Conservation (phyloP, 2,888 invertebrate species). For the Phortica okadai region DNA sequence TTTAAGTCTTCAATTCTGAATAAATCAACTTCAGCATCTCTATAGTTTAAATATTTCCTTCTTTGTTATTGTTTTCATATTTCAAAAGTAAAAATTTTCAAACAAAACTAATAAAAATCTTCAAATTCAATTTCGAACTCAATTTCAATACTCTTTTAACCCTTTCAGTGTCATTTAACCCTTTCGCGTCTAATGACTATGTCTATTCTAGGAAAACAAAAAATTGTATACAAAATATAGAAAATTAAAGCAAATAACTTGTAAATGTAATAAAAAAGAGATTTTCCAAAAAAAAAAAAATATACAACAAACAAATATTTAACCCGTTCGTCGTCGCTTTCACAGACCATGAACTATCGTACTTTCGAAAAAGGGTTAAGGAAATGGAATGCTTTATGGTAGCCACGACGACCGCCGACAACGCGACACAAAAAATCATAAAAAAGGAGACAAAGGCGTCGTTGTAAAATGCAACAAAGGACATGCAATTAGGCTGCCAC, state of each 20-base stretch:
- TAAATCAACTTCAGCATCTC: no score
- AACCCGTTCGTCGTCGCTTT: not conserved
- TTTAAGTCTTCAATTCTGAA: no score
- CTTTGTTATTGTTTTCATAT: no score
- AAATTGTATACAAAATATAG: not conserved
- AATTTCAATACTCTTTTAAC: not conserved
- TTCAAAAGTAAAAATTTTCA: not conserved
- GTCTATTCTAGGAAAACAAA: not conserved
- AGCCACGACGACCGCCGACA: not conserved
- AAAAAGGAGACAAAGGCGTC: not conserved
- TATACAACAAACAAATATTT: not conserved
- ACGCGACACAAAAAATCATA: slow-evolving; percentile 1
- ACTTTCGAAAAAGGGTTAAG: not conserved
- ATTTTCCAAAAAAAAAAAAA: not conserved
- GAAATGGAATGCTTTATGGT: not conserved
- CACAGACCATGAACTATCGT: not conserved
- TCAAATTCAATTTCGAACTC: not conserved
- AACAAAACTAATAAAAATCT: slow-evolving; percentile 36
- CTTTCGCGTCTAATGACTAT: not conserved
- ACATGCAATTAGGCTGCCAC: not conserved
- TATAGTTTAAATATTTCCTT: no score
- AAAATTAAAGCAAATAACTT: not conserved
- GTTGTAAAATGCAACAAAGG: not conserved
- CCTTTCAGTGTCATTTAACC: not conserved
- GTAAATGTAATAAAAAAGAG: not conserved